Evolutionary conservation across 35 echinoderm and acorn worm genomes (phyloP).

Genomic region (Amphiura filiformis): DNA sequence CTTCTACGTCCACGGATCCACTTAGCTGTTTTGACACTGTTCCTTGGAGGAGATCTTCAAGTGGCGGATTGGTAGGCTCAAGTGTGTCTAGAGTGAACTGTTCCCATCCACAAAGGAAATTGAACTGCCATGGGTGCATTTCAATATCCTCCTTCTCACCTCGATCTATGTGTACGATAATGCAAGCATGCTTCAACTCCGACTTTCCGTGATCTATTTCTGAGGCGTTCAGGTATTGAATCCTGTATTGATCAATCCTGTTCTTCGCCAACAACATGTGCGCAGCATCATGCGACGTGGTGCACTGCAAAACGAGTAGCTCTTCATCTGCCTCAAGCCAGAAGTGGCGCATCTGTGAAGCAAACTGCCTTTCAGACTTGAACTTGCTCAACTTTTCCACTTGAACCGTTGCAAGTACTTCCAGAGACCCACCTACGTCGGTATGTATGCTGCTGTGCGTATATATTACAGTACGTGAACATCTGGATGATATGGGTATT

Average conservation of each 20-base stretch:
- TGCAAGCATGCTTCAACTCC: constrained; percentile 22
- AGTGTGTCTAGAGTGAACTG: constrained; percentile 44
- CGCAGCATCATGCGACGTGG: constrained; percentile 27
- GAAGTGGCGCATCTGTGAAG: constrained; percentile 28
- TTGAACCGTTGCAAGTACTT: background rate
- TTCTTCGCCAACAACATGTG: constrained; percentile 36
- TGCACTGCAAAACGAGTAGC: constrained; percentile 29
- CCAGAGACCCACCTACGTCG: constrained; percentile 3
- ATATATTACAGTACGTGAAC: constrained; percentile 27
- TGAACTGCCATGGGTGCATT: constrained; percentile 43
- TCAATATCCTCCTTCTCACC: background rate
- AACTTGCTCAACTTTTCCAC: constrained; percentile 37
- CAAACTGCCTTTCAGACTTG: constrained; percentile 18
- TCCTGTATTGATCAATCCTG: constrained; percentile 11
- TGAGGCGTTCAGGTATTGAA: background rate
- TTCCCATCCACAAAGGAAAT: constrained; percentile 48
- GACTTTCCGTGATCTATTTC: background rate
- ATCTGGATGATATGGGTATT: background rate
- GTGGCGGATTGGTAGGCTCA: background rate
- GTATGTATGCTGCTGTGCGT: constrained; percentile 36
- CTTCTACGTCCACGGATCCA: background rate
- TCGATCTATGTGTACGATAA: constrained; percentile 36
- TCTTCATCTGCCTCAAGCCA: constrained; percentile 14
- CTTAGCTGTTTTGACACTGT: constrained; percentile 12
- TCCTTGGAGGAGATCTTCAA: constrained; percentile 26